Evolutionary conservation across 2,888 invertebrate species (phyloP).

Genomic region (Pegoplata infirma): DNA sequence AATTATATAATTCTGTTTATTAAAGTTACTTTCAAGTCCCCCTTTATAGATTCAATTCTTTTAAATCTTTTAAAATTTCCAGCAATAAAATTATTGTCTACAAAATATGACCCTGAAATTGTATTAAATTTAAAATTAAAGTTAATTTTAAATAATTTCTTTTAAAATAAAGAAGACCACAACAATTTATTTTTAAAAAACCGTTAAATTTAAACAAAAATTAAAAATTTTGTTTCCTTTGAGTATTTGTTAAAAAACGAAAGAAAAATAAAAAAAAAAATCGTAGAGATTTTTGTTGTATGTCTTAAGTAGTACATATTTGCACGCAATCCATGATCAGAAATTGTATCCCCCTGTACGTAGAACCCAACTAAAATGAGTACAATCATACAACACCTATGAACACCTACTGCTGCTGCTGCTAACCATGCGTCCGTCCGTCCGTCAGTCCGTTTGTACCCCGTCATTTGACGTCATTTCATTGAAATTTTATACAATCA

Average conservation of each 20-base stretch:
- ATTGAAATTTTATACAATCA: slow-evolving; percentile 16
- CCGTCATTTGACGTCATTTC: slow-evolving; percentile 31
- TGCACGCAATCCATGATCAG: slow-evolving; percentile 47
- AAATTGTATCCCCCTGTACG: slow-evolving; percentile 10
- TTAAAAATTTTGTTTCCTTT: slow-evolving; percentile 14
- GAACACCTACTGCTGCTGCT: slow-evolving; percentile 30
- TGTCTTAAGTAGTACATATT: slow-evolving; percentile 51
- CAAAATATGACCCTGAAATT: slow-evolving; percentile 53
- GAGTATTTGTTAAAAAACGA: neutral
- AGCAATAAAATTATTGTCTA: too few relatives aligned
- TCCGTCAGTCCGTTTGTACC: neutral
- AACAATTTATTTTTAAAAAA: slow-evolving; percentile 39
- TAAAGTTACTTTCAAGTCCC: too few relatives aligned
- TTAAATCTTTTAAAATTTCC: too few relatives aligned
- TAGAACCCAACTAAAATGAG: neutral
- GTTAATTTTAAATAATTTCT: slow-evolving; percentile 52
- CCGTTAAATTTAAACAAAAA: slow-evolving; percentile 46
- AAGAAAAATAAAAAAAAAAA: neutral
- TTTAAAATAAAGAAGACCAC: slow-evolving; percentile 10
- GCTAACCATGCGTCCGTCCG: neutral
- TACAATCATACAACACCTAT: neutral
- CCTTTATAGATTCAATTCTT: too few relatives aligned
- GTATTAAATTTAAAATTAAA: slow-evolving; percentile 53
- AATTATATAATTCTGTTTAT: too few relatives aligned
- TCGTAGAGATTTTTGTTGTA: slow-evolving; percentile 20